Base-by-base conservation (phyloP, 2,113 vertebrate species). In the Alligator sinensis region DNA sequence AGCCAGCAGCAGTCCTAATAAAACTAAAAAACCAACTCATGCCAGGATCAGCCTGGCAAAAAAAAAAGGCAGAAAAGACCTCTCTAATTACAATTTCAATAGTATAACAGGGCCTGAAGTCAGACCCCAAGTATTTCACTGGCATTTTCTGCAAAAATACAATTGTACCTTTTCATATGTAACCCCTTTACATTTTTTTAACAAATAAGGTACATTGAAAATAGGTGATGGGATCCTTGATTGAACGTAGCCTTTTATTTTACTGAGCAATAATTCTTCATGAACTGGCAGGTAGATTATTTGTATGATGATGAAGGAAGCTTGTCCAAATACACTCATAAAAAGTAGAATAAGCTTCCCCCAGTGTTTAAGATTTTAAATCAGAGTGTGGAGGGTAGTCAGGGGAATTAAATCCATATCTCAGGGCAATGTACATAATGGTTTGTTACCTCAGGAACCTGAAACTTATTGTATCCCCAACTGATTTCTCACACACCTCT, bases 41-140 rank as follows among this genome's bases (percentile, higher is more conserved):
- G 80, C 18, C 86, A 92, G 19, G 80, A 94, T 89, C 90, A 95
- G 91, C 62, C 30, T 92, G 86, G 93, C 55, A 96, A 96, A 95
- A 95, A 94, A 89, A 82, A 89, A 47, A 79, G 89, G 92, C 89
- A 57, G 61, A 84, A 59, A 96, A 95, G 83, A 82, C 77, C 77
- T 89, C 93, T 34, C 74, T 21, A 94, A 92, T 85, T 92, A 89
- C 64, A 94, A 66, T 86, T 88, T 86, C 95, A 94, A 97, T 96
- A 97, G 93, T 94, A 96, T 88, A 24, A 64, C 88, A 96, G 60
- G 91, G 94, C 94, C 59, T 91, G 87, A 91, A 96, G 57, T 84
- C 86, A 93, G 74, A 63, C 16, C 11, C 72, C 82, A 95, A 96
- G 94, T 75, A 91, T 61, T 75, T 89, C 68, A 24, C 11, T 62